Evolutionary conservation across 2,888 invertebrate genomes (phyloP).

Genomic region (Ectemnius cavifrons): DNA sequence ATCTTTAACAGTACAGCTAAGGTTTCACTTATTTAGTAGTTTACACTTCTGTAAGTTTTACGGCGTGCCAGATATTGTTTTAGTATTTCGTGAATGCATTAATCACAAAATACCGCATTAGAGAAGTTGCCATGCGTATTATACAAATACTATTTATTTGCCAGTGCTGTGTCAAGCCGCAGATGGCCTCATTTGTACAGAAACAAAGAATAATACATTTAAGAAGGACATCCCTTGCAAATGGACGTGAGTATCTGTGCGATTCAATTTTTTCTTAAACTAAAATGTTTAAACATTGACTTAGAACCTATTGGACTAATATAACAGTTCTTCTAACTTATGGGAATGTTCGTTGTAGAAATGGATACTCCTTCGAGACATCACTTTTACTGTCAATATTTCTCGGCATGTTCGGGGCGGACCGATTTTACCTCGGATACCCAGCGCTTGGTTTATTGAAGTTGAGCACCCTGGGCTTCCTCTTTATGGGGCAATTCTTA

Average conservation of each 20-base stretch:
- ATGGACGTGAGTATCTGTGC: conserved; percentile 90
- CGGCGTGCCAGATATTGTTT: too few relatives aligned
- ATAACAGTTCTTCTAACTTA: too few relatives aligned
- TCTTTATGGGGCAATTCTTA: conserved; percentile 96
- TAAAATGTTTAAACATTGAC: too few relatives aligned
- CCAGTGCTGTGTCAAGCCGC: conserved; percentile 90
- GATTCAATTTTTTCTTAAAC: too few relatives aligned
- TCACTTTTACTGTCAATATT: conserved; percentile 96
- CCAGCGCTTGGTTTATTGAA: conserved; percentile 97
- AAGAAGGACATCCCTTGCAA: conserved; percentile 91
- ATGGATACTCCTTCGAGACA: conserved; percentile 96
- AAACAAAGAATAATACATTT: conserved; percentile 89
- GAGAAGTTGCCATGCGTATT: too few relatives aligned
- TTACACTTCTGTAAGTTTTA: too few relatives aligned
- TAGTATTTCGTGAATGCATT: too few relatives aligned
- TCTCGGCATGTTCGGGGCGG: conserved; percentile 98
- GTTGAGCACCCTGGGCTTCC: conserved; percentile 96
- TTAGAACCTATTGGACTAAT: too few relatives aligned
- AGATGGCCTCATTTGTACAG: conserved; percentile 89
- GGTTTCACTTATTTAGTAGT: too few relatives aligned
- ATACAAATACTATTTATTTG: conserved; percentile 36
- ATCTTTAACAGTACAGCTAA: too few relatives aligned
- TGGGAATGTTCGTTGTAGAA: conserved; percentile 81
- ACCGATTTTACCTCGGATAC: conserved; percentile 98
- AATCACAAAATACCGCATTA: too few relatives aligned